phyloP scores from a whole-genome alignment of 2,113 vertebrate species.

The Tylochromis polylepis region DNA sequence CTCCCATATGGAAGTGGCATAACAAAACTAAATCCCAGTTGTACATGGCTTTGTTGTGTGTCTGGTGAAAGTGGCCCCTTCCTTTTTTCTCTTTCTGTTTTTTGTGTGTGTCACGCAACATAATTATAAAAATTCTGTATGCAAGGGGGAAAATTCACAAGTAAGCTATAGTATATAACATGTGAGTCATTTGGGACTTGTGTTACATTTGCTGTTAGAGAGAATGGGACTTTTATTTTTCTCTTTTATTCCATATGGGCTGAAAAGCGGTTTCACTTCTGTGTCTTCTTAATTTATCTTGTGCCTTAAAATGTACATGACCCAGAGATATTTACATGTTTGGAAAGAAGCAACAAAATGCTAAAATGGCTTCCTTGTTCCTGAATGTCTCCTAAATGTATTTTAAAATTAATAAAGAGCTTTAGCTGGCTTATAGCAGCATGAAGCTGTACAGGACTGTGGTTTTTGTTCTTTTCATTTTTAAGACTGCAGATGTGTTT shows the following conservation, averaged over 20 bases:
- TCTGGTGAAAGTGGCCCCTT: background rate
- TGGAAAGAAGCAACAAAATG: background rate
- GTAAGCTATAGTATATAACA: background rate
- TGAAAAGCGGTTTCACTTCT: constrained; percentile 29
- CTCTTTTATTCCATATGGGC: background rate
- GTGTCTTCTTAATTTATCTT: constrained; percentile 70
- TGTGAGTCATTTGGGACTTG: background rate
- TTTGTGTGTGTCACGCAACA: background rate
- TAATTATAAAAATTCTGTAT: background rate
- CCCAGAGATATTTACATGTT: constrained; percentile 8
- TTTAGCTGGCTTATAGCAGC: constrained; percentile 31
- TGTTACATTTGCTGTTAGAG: background rate
- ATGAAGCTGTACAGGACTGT: background rate
- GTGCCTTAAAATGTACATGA: constrained; percentile 78
- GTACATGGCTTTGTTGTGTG: background rate
- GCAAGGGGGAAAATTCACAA: background rate
- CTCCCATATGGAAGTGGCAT: background rate
- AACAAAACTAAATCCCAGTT: background rate
- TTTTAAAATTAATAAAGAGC: constrained; percentile 64
- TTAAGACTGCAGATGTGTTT: background rate
- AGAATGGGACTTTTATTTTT: background rate
- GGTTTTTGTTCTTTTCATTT: background rate
- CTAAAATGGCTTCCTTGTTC: background rate
- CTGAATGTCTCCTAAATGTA: constrained; percentile 38
- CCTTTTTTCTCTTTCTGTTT: background rate